phyloP scores from a whole-genome alignment of 2,113 vertebrate genomes.

The Erythrocercus mccallii region DNA sequence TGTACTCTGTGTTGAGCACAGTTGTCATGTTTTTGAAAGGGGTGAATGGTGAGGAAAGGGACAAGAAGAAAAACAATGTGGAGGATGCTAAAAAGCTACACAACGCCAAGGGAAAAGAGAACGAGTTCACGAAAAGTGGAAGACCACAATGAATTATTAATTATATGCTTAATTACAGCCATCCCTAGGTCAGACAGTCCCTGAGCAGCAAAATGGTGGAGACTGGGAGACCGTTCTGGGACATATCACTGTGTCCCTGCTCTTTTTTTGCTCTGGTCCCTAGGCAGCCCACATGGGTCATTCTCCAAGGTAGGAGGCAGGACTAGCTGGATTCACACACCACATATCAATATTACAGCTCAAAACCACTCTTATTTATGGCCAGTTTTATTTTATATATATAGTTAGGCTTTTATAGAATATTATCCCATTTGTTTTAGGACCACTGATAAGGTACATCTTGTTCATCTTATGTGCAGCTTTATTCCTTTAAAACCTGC shows the following conservation, averaged over 20 bases:
- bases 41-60: neutral
- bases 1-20: neutral
- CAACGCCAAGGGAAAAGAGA: neutral
- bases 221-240: neutral
- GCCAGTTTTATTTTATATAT: neutral
- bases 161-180: neutral
- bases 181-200: neutral
- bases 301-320: neutral
- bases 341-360: neutral
- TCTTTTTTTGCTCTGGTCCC: neutral
- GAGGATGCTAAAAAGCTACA: neutral
- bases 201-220: neutral
- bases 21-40: neutral
- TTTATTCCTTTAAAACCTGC: neutral
- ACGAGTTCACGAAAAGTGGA: neutral
- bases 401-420: neutral
- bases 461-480: neutral
- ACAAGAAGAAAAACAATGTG: neutral
- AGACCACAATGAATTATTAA: slow-evolving; percentile 34
- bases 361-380: neutral
- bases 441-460: neutral
- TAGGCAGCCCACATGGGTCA: neutral
- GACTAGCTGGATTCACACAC: neutral
- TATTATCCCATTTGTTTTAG: neutral
- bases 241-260: neutral